phyloP scores from a whole-genome alignment of 2,888 invertebrate genomes.

The Amphipoea lucens region DNA sequence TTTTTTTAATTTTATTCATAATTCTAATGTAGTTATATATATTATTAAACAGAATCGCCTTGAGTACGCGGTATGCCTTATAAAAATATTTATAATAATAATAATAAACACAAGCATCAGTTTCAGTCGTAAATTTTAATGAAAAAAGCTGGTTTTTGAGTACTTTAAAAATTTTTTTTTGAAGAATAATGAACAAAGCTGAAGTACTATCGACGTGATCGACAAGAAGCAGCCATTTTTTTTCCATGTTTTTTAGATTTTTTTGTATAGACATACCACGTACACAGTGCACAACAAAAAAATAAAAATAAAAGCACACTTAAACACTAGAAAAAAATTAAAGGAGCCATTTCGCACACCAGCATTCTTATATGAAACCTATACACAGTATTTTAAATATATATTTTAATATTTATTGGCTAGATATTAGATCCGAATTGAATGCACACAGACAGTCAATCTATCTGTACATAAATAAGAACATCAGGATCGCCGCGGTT shows the following conservation, averaged over 20 bases:
- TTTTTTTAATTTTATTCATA: conserved; percentile 55
- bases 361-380: conserved; percentile 67
- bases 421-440: conserved; percentile 55
- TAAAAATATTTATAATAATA: conserved; percentile 38
- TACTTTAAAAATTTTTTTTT: conserved; percentile 1
- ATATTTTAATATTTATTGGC: conserved; percentile 52
- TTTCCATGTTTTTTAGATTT: conserved; percentile 5
- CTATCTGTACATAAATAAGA: no score
- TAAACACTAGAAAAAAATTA: conserved; percentile 82
- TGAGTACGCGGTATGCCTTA: conserved; percentile 44
- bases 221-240: conserved; percentile 53
- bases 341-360: conserved; percentile 74
- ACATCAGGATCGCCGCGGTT: no score
- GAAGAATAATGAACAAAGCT: conserved; percentile 20
- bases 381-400: conserved; percentile 64
- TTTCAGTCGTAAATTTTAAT: conserved; percentile 28
- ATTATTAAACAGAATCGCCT: conserved; percentile 55
- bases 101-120: conserved; percentile 30
- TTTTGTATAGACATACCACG: conserved; percentile 60
- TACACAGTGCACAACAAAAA: conserved; percentile 61
- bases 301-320: conserved; percentile 84
- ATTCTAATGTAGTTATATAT: conserved; percentile 65
- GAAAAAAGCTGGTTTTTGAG: conserved; percentile 18
- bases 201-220: conserved; percentile 51
- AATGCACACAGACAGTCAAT: conserved; percentile 23